Conservation (phyloP, 2,888 invertebrate species). For the Aleiodes alternator region DNA sequence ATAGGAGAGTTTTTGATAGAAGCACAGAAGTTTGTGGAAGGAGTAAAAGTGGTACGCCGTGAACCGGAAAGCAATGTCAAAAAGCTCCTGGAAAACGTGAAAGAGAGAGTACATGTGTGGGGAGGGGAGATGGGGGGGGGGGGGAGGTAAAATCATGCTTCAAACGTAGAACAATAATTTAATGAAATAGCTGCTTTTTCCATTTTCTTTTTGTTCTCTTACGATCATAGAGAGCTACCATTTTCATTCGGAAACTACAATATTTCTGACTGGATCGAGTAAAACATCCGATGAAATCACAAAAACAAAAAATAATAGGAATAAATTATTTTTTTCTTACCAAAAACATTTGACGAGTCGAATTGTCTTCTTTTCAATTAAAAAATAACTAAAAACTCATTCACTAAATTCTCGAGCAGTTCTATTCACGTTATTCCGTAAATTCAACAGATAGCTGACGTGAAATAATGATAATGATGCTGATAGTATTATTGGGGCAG, state of each 20-base stretch:
- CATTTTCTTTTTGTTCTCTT: neutral
- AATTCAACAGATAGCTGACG: conserved; percentile 8
- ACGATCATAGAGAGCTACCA: neutral
- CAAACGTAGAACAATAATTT: conserved; percentile 15
- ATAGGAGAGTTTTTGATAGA: conserved; percentile 4
- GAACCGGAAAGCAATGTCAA: conserved; percentile 24
- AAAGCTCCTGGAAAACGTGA: neutral
- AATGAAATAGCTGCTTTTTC: neutral
- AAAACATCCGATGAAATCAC: no score
- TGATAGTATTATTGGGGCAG: conserved; percentile 4
- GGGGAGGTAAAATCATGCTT: neutral
- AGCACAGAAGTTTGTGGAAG: neutral
- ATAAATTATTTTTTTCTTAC: no score
- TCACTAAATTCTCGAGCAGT: no score
- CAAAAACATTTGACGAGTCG: no score
- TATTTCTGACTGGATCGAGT: no score
- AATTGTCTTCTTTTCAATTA: no score
- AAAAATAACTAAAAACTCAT: no score
- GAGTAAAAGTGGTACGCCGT: conserved; percentile 6
- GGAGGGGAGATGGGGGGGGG: neutral
- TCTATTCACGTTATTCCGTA: neutral
- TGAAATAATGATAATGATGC: conserved; percentile 2
- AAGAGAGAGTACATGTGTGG: neutral
- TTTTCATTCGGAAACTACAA: neutral
- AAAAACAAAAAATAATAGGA: no score